phyloP scores from a whole-genome alignment of 1,140 invertebrate genomes.

The Drosophila sp. region DNA sequence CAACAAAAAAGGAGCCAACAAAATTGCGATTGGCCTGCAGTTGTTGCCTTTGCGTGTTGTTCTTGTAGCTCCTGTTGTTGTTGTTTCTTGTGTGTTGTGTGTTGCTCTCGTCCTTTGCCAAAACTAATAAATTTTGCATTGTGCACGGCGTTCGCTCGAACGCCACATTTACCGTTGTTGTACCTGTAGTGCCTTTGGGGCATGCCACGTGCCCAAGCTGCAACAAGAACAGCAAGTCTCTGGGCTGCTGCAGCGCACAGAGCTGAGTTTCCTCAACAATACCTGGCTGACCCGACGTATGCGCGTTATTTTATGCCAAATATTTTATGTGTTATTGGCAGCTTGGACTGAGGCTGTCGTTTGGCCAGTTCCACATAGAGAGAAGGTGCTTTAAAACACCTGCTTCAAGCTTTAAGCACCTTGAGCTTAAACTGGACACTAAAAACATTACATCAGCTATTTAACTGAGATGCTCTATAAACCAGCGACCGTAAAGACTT shows the following conservation, averaged over 20 bases:
- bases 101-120: slow-evolving; percentile 44
- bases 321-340: slow-evolving; percentile 61
- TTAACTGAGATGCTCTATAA: slow-evolving; percentile 6
- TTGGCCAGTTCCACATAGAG: background rate
- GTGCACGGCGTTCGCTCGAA: slow-evolving; percentile 46
- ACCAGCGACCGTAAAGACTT: background rate
- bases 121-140: slow-evolving; percentile 70
- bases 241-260: slow-evolving; percentile 5
- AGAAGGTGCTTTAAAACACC: slow-evolving; percentile 6
- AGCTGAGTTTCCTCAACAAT: background rate
- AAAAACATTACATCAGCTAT: slow-evolving; percentile 6
- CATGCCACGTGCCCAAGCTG: slow-evolving; percentile 42
- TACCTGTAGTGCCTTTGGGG: slow-evolving; percentile 40
- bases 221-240: slow-evolving; percentile 14
- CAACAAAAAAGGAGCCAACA: slow-evolving; percentile 33
- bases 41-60: slow-evolving; percentile 25
- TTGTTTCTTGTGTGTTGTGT: slow-evolving; percentile 13
- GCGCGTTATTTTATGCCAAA: slow-evolving; percentile 60
- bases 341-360: slow-evolving; percentile 10
- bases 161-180: slow-evolving; percentile 34
- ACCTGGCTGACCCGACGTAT: slow-evolving; percentile 41
- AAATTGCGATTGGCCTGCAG: slow-evolving; percentile 52
- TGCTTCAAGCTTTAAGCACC: background rate
- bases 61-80: no score
- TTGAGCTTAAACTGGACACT: background rate